Conservation (phyloP, 2,797 vertebrate species). For the Sarcophilus harrisii region DNA sequence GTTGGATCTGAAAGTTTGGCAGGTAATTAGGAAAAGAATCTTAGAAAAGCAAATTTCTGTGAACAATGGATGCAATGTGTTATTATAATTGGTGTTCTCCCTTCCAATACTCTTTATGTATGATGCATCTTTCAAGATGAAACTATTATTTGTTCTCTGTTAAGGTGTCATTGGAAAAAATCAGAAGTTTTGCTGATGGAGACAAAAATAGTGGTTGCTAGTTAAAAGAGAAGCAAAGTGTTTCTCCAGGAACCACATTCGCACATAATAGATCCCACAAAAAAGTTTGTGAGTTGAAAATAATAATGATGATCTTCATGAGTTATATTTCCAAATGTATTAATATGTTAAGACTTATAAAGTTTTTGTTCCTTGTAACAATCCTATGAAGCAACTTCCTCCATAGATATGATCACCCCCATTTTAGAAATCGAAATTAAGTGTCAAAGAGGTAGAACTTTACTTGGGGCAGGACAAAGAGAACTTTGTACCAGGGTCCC, state of each 20-base stretch:
- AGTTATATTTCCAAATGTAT: background rate
- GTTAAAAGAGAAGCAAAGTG: slow-evolving; percentile 72
- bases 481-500: slow-evolving; percentile 54
- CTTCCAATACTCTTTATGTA: slow-evolving; percentile 70
- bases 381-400: background rate
- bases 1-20: slow-evolving; percentile 66
- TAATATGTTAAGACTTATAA: background rate
- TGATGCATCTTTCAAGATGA: slow-evolving; percentile 80
- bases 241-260: background rate
- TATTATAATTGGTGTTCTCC: slow-evolving; percentile 73
- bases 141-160: slow-evolving; percentile 80
- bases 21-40: slow-evolving; percentile 73
- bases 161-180: slow-evolving; percentile 80
- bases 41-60: slow-evolving; percentile 72
- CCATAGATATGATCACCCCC: background rate
- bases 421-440: background rate
- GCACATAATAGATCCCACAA: background rate
- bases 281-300: background rate
- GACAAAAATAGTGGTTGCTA: slow-evolving; percentile 74
- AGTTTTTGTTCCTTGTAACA: background rate
- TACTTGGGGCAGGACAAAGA: background rate
- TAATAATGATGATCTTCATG: background rate
- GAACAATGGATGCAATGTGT: slow-evolving; percentile 69
- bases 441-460: background rate
- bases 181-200: slow-evolving; percentile 67